These are phyloP conservation scores for Callipepla californica DNA, from an alignment of 2,113 vertebrate species.

Conservation along the genomic window DNA sequence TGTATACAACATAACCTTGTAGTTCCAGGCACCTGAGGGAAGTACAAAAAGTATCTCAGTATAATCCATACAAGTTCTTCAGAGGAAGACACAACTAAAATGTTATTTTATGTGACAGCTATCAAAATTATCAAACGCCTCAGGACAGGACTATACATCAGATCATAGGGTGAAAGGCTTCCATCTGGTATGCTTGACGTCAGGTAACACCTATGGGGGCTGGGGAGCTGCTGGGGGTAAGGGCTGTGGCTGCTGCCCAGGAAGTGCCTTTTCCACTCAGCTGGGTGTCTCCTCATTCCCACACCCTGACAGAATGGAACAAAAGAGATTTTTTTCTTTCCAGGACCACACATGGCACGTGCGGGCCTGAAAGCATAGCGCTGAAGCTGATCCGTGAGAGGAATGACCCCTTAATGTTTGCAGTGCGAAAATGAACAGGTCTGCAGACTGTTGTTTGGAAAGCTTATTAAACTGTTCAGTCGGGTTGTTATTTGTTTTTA, in stretches of 20 bases:
- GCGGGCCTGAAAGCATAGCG: slow-evolving; percentile 17
- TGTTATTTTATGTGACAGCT: not conserved
- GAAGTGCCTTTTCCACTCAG: slow-evolving; percentile 58
- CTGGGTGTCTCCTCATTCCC: slow-evolving; percentile 67
- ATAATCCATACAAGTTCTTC: not conserved
- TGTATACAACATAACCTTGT: not conserved
- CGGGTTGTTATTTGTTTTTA: not conserved
- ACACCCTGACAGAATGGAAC: slow-evolving; percentile 64
- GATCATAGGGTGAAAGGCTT: not conserved
- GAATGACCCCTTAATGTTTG: not conserved
- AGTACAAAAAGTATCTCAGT: not conserved
- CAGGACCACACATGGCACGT: slow-evolving; percentile 26
- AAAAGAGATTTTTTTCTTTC: slow-evolving; percentile 62
- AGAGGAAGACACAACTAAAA: not conserved
- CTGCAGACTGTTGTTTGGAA: not conserved
- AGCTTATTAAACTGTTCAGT: not conserved
- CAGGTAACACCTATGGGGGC: not conserved
- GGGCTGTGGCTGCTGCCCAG: slow-evolving; percentile 43
- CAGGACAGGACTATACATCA: not conserved
- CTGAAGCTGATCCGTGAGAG: slow-evolving; percentile 24
- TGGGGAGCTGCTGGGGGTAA: not conserved
- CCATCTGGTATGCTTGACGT: fast-evolving
- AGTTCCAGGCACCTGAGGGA: not conserved
- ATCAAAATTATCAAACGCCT: not conserved
- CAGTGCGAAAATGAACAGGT: not conserved